Conservation (phyloP, 2,113 vertebrate genomes). For the Halichoerus grypus region DNA sequence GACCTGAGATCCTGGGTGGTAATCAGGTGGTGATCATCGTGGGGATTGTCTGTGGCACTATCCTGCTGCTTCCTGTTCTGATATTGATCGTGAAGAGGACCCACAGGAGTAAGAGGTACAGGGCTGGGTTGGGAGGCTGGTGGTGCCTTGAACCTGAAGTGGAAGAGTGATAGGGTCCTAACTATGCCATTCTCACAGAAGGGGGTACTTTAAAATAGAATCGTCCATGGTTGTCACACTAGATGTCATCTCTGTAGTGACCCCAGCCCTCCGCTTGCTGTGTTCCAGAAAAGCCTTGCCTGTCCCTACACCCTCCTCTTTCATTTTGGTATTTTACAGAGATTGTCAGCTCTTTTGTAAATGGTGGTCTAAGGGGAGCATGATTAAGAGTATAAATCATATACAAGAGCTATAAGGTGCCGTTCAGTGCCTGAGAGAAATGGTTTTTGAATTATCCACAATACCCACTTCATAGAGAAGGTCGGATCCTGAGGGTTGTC, state of each 20-base stretch:
- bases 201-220: background rate
- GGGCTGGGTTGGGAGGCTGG: background rate
- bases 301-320: background rate
- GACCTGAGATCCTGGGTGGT: background rate
- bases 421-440: background rate
- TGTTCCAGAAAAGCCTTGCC: background rate
- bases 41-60: constrained; percentile 69
- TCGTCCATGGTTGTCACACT: background rate
- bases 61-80: constrained; percentile 71
- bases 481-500: background rate
- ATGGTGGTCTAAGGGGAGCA: background rate
- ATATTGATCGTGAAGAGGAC: constrained; percentile 64
- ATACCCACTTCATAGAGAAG: background rate
- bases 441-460: background rate
- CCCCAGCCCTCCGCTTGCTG: background rate
- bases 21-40: constrained; percentile 76
- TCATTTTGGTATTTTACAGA: background rate
- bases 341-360: background rate
- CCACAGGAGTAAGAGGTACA: constrained; percentile 60
- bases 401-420: background rate
- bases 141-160: background rate
- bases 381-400: background rate
- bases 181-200: background rate
- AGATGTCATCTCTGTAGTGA: background rate
- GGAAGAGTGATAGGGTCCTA: background rate